Percentiles rank a stretch among this genome's conserved stretches.
These are phyloP conservation scores for Colinus virginianus DNA, from an alignment of 2,113 vertebrate genomes.

Conservation along the genomic window DNA sequence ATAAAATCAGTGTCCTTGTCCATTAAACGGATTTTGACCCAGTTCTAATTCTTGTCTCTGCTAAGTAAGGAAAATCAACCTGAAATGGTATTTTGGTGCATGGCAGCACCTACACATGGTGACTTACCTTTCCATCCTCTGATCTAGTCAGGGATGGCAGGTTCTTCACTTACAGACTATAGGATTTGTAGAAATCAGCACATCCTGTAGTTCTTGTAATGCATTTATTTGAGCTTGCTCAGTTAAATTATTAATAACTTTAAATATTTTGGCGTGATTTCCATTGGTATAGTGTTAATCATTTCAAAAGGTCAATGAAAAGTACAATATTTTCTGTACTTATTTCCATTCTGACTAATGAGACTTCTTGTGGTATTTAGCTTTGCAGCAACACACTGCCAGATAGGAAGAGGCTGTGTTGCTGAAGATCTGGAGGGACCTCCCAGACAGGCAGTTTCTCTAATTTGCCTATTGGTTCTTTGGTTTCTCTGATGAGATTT, in stretches of 20 bases:
- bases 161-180: neutral
- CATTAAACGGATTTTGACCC: neutral
- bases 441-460: constrained; percentile 24
- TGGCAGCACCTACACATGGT: neutral
- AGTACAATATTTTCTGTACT: constrained; percentile 12
- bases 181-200: neutral
- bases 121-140: neutral
- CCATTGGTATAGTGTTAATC: neutral
- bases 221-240: neutral
- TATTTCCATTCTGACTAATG: constrained; percentile 17
- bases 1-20: neutral
- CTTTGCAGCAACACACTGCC: neutral
- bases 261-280: neutral
- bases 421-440: neutral
- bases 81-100: neutral
- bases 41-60: neutral
- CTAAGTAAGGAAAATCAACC: neutral
- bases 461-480: constrained; percentile 13
- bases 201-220: neutral
- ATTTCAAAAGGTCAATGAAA: constrained; percentile 30
- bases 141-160: neutral
- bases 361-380: constrained; percentile 13
- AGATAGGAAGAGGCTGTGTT: neutral
- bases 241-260: constrained; percentile 18
- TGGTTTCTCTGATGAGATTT: constrained; percentile 25